Evolutionary conservation across 2,888 invertebrate genomes (phyloP).

Genomic region (Drosophila stalkeri): DNA sequence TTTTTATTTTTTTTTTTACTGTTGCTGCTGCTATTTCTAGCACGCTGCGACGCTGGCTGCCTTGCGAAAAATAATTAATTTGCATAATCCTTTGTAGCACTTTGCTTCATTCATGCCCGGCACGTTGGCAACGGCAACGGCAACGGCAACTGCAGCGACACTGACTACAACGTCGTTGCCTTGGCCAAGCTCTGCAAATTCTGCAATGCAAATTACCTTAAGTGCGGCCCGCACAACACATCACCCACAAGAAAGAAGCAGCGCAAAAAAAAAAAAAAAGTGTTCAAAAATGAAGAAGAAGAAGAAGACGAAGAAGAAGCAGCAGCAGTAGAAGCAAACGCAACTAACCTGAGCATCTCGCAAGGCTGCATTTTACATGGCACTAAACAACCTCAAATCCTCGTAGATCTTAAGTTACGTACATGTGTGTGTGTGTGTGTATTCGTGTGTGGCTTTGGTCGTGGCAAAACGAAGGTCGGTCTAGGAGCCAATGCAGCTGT

Average conservation of each 20-base stretch:
- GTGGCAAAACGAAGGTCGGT: conserved; percentile 33
- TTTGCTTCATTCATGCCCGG: conserved; percentile 82
- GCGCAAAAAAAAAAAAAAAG: not conserved
- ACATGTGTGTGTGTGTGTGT: conserved; percentile 41
- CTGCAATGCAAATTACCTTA: conserved; percentile 82
- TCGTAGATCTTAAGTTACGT: conserved; percentile 81
- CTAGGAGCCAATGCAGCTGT: conserved; percentile 67
- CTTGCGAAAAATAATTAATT: conserved; percentile 81
- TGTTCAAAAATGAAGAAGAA: not conserved
- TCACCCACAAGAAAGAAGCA: conserved; percentile 63
- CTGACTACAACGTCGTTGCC: conserved; percentile 54
- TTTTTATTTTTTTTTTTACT: conserved; percentile 11
- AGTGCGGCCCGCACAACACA: conserved; percentile 81
- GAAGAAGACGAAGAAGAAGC: not conserved
- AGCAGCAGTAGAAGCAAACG: not conserved
- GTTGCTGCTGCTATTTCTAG: conserved; percentile 9
- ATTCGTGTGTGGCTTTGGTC: conserved; percentile 32
- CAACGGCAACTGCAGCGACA: conserved; percentile 15
- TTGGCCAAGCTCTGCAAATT: conserved; percentile 79
- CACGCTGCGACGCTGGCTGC: conserved; percentile 64
- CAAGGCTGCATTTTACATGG: conserved; percentile 68
- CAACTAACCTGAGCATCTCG: conserved; percentile 41
- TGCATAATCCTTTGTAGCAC: conserved; percentile 82
- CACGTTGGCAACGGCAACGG: conserved; percentile 66
- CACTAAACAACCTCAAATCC: conserved; percentile 81